phyloP scores from a whole-genome alignment of 2,113 vertebrate species.

The Campylorhamphus procurvoides region DNA sequence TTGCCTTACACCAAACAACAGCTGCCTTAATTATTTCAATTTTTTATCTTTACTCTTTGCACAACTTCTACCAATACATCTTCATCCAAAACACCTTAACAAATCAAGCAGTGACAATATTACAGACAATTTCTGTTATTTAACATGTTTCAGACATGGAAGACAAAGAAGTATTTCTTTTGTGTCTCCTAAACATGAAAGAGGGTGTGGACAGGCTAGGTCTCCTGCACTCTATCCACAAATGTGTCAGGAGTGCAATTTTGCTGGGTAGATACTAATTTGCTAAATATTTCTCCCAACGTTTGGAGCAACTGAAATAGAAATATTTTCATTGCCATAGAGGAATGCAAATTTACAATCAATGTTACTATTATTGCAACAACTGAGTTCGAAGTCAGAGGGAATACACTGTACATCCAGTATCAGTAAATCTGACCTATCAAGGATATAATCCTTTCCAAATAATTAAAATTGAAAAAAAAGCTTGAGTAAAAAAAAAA shows the following conservation, averaged over 20 bases:
- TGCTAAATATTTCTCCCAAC: not conserved
- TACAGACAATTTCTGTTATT: not conserved
- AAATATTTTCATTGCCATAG: not conserved
- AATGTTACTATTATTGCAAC: not conserved
- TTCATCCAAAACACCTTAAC: not conserved
- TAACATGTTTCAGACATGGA: not conserved
- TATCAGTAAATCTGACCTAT: slow-evolving; percentile 65
- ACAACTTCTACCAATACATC: not conserved
- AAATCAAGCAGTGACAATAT: slow-evolving; percentile 1
- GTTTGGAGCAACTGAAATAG: not conserved
- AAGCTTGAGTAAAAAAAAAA: slow-evolving; percentile 14
- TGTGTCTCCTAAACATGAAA: not conserved
- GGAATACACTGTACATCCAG: slow-evolving; percentile 40
- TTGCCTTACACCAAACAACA: not conserved
- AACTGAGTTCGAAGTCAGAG: slow-evolving; percentile 14
- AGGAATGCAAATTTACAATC: slow-evolving; percentile 42
- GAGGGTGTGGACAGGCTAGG: not conserved
- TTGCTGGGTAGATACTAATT: not conserved
- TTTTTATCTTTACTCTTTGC: not conserved
- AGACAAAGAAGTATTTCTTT: not conserved
- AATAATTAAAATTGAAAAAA: slow-evolving; percentile 58
- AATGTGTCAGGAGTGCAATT: not conserved
- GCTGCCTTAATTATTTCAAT: slow-evolving; percentile 16
- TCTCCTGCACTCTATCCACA: not conserved
- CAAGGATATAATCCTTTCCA: slow-evolving; percentile 71